A percentile compares a stretch with the other conserved stretches of the same genome.
Conservation (phyloP, 1,140 invertebrate species). For the Drosophila nikananu region DNA sequence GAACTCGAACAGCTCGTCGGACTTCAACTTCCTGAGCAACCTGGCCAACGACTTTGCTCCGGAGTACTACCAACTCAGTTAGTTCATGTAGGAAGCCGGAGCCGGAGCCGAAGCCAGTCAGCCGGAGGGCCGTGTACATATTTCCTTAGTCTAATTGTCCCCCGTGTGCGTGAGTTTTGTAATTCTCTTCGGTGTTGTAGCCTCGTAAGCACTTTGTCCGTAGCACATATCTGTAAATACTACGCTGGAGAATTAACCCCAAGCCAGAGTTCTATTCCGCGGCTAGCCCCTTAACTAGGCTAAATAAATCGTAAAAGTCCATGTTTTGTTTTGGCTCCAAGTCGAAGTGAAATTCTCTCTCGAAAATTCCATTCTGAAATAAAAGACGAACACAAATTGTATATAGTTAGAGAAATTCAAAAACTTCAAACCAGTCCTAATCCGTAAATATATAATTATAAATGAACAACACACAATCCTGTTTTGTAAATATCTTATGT, state of each 20-base stretch:
- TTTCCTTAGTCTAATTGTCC: conserved; percentile 49
- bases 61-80: conserved; percentile 91
- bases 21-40: conserved; percentile 96
- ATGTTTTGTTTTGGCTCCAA: conserved; percentile 55
- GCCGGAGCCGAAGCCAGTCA: neutral
- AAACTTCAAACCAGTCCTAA: conserved; percentile 52
- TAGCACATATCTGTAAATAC: conserved; percentile 59
- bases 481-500: conserved; percentile 66
- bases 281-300: conserved; percentile 17
- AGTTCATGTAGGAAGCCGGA: conserved; percentile 66
- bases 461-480: conserved; percentile 41
- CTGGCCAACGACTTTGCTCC: conserved; percentile 95
- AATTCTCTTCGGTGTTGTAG: conserved; percentile 46
- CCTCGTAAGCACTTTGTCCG: conserved; percentile 23
- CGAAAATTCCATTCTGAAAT: conserved; percentile 34
- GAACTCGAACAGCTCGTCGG: conserved; percentile 95
- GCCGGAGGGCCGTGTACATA: conserved; percentile 59
- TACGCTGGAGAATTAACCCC: conserved; percentile 4
- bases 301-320: conserved; percentile 30
- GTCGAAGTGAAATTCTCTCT: conserved; percentile 39
- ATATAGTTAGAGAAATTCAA: conserved; percentile 69
- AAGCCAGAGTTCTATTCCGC: conserved; percentile 32
- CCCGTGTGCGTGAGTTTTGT: conserved; percentile 36
- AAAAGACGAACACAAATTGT: conserved; percentile 38
- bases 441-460: conserved; percentile 32